These are phyloP conservation scores for Pholis gunnellus DNA, from an alignment of 2,113 vertebrate species.

Conservation along the genomic window DNA sequence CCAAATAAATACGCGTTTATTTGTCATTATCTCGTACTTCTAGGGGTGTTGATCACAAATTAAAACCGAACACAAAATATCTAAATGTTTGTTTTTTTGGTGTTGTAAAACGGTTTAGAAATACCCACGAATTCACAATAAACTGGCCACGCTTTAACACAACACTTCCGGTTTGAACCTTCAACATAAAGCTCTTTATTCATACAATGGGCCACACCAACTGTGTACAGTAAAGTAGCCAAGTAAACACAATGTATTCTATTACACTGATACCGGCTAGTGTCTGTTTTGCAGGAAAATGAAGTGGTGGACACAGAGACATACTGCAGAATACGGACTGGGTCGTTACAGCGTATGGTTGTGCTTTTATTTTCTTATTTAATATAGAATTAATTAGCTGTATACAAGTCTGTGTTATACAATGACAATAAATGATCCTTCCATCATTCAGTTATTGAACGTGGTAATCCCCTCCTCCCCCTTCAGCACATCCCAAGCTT, in stretches of 20 bases:
- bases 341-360: not conserved
- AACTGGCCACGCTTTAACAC: not conserved
- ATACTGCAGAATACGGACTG: too few species aligned
- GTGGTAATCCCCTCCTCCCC: not conserved
- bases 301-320: too few species aligned
- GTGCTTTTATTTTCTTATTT: not conserved
- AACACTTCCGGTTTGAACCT: conserved; percentile 35
- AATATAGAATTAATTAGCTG: not conserved
- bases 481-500: not conserved
- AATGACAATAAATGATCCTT: not conserved
- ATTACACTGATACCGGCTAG: not conserved
- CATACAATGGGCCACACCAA: not conserved
- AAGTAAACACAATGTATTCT: not conserved
- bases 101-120: not conserved
- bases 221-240: not conserved
- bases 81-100: fast-evolving
- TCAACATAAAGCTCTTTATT: conserved; percentile 31
- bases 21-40: fast-evolving
- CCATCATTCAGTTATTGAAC: too few species aligned
- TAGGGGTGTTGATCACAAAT: fast-evolving
- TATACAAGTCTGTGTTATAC: not conserved
- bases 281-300: not conserved
- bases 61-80: not conserved
- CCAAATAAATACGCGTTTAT: not conserved
- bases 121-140: not conserved